These are phyloP conservation scores for Onychostoma macrolepis DNA, from an alignment of 2,113 vertebrate species.

Conservation along the genomic window DNA sequence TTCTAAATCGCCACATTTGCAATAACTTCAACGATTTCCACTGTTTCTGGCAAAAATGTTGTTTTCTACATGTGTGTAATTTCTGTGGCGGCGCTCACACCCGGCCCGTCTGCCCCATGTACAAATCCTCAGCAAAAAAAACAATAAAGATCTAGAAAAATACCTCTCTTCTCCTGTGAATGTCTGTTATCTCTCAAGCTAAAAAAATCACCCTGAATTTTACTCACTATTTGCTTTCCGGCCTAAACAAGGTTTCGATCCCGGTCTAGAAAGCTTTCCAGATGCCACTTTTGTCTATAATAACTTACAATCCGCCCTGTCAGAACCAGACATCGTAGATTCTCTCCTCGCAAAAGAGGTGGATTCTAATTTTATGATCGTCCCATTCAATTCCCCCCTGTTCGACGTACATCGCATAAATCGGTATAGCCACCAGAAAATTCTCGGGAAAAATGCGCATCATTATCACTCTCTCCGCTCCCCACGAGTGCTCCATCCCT, in stretches of 20 bases:
- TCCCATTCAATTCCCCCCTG: neutral
- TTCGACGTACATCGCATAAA: neutral
- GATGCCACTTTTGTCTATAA: neutral
- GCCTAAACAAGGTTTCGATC: neutral
- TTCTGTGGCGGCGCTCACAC: no score
- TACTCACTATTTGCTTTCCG: neutral
- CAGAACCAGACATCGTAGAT: neutral
- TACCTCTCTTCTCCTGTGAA: neutral
- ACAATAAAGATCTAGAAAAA: neutral
- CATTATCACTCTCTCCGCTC: neutral
- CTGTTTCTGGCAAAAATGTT: no score
- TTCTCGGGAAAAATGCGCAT: neutral
- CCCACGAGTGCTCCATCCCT: no score
- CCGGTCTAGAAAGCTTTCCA: neutral
- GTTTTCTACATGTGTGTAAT: no score
- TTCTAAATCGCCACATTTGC: no score
- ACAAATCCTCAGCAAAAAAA: neutral
- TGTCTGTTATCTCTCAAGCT: no score
- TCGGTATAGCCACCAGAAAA: neutral
- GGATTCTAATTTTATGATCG: neutral
- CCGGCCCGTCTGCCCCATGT: neutral
- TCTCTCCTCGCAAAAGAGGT: neutral
- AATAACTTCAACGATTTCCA: no score
- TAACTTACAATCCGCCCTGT: neutral
- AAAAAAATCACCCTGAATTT: neutral